phyloP scores from a whole-genome alignment of 2,888 invertebrate species.

The Apotomis turbidana region DNA sequence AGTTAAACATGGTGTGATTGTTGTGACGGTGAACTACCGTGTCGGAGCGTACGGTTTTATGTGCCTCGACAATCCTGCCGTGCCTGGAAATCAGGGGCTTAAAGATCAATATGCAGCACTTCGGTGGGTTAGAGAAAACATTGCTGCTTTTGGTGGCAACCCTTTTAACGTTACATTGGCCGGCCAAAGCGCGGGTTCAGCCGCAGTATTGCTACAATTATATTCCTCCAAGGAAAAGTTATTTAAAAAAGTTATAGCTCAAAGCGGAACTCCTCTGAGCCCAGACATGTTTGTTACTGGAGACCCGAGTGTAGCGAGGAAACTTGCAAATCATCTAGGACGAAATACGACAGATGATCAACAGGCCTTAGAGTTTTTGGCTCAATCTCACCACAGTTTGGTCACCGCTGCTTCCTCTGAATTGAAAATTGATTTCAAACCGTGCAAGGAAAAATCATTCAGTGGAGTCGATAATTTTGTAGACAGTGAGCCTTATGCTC shows the following conservation, averaged over 20 bases:
- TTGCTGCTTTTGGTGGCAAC: conserved; percentile 74
- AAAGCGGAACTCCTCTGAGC: conserved; percentile 73
- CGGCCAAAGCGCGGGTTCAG: conserved; percentile 72
- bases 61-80: conserved; percentile 67
- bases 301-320: conserved; percentile 64
- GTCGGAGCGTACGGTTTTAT: conserved; percentile 77
- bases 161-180: conserved; percentile 73
- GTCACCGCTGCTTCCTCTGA: conserved; percentile 65
- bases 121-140: conserved; percentile 71
- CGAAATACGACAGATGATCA: conserved; percentile 62
- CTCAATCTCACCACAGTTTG: conserved; percentile 57
- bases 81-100: conserved; percentile 75
- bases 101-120: conserved; percentile 73
- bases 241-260: conserved; percentile 70
- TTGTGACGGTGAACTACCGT: conserved; percentile 74
- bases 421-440: conserved; percentile 62
- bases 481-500: conserved; percentile 64
- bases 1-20: conserved; percentile 68
- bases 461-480: conserved; percentile 71
- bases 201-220: conserved; percentile 67
- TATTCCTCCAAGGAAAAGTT: conserved; percentile 70
- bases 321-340: conserved; percentile 69
- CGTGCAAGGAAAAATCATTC: conserved; percentile 73
- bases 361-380: conserved; percentile 66
- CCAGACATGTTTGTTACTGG: conserved; percentile 67